A percentile compares a stretch with the other conserved stretches of the same genome.
Evolutionary conservation across 2,113 vertebrate genomes (phyloP).

Genomic region (Heterotis niloticus): DNA sequence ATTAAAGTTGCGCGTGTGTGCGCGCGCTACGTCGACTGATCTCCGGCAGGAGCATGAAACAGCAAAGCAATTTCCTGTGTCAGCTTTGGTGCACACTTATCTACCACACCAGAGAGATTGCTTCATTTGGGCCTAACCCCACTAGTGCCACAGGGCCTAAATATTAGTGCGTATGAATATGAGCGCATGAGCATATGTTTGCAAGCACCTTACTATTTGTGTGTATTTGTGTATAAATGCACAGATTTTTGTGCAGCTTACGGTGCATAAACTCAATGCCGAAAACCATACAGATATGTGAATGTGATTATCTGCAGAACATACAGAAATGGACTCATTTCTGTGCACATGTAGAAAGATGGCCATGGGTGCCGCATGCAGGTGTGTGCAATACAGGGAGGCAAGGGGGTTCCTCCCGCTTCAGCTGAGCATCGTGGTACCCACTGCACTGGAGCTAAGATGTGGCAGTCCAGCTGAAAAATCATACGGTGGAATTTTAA

Average conservation of each 20-base stretch:
- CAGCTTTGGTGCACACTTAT: background rate
- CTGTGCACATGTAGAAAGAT: background rate
- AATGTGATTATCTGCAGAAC: too few species aligned
- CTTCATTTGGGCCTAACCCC: conserved; percentile 1
- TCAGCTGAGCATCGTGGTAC: conserved; percentile 2
- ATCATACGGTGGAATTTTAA: conserved; percentile 36
- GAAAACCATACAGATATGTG: too few species aligned
- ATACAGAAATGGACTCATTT: too few species aligned
- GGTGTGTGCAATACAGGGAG: background rate
- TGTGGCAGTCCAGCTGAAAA: background rate
- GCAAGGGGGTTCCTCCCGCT: background rate
- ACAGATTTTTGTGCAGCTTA: background rate
- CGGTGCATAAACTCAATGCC: too few species aligned
- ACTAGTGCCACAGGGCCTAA: background rate
- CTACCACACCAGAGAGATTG: background rate
- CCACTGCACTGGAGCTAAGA: background rate
- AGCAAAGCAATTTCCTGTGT: conserved; percentile 11
- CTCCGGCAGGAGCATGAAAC: background rate
- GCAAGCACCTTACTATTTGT: background rate
- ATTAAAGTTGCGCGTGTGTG: background rate
- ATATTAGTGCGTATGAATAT: background rate
- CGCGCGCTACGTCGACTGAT: background rate
- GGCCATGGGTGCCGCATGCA: background rate
- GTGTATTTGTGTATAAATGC: background rate
- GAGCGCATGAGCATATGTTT: background rate